Percentiles rank a stretch among this genome's conserved stretches.
These are phyloP conservation scores for Stigmatopora nigra DNA, from an alignment of 2,113 vertebrate species.

Conservation along the genomic window DNA sequence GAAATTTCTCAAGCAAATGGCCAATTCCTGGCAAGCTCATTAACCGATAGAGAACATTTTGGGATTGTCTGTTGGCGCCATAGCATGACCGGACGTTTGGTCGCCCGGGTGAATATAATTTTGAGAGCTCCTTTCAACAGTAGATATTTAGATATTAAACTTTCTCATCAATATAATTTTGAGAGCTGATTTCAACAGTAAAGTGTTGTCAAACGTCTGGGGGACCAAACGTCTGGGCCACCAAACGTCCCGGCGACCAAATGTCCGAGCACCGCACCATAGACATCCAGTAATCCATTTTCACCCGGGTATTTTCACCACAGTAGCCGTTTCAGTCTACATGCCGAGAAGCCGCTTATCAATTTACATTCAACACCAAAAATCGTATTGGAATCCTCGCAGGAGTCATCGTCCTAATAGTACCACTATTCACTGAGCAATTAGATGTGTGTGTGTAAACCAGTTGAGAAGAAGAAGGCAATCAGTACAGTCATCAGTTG, in stretches of 20 bases:
- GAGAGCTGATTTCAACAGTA: too few species aligned
- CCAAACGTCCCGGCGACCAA: too few species aligned
- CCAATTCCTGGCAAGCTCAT: not conserved
- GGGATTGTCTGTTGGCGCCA: conserved; percentile 1
- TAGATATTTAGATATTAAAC: too few species aligned
- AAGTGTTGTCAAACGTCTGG: too few species aligned
- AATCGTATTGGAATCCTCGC: conserved; percentile 51
- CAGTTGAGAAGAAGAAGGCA: conserved; percentile 59
- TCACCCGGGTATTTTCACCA: too few species aligned
- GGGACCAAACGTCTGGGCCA: too few species aligned
- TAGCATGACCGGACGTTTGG: too few species aligned
- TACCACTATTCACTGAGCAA: conserved; percentile 48
- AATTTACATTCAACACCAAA: conserved; percentile 52
- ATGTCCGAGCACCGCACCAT: too few species aligned
- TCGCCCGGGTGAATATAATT: too few species aligned
- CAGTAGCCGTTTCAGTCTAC: conserved; percentile 3
- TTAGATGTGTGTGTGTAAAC: conserved; percentile 59
- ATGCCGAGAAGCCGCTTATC: conserved; percentile 51
- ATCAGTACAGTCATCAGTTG: conserved; percentile 50
- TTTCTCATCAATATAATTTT: too few species aligned
- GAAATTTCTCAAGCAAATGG: not conserved
- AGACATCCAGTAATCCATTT: too few species aligned
- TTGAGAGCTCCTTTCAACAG: too few species aligned
- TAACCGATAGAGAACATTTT: conserved; percentile 10
- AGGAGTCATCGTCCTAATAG: conserved; percentile 35